phyloP scores from a whole-genome alignment of 2,888 invertebrate species.

The Carpatolechia fugitivella region DNA sequence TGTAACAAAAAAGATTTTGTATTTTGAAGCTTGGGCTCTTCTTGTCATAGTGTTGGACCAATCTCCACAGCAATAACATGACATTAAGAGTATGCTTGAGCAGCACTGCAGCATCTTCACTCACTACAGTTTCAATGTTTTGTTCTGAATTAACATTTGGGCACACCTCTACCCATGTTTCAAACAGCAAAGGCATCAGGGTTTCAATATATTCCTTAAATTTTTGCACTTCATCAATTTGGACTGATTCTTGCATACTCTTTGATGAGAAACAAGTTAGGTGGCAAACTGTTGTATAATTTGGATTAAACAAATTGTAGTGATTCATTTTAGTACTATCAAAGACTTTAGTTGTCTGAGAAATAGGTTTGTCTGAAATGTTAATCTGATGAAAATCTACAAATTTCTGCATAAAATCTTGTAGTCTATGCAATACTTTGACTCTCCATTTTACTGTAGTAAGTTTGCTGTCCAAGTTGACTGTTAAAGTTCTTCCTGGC shows the following conservation, averaged over 20 bases:
- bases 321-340: constrained; percentile 44
- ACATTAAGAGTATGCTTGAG: constrained; percentile 82
- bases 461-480: constrained; percentile 84
- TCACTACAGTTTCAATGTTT: constrained; percentile 72
- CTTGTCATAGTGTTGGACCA: constrained; percentile 50
- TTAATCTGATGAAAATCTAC: constrained; percentile 46
- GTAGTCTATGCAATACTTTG: constrained; percentile 85
- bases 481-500: constrained; percentile 83
- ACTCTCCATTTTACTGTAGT: constrained; percentile 89
- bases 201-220: constrained; percentile 82
- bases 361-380: constrained; percentile 26
- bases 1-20: constrained; percentile 70
- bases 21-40: constrained; percentile 60
- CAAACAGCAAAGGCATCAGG: constrained; percentile 87
- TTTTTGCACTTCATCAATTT: constrained; percentile 64
- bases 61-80: constrained; percentile 79
- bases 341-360: constrained; percentile 40
- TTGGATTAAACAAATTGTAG: constrained; percentile 54
- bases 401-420: constrained; percentile 68
- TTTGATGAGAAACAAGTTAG: constrained; percentile 66
- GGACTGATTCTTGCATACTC: constrained; percentile 44
- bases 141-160: constrained; percentile 66
- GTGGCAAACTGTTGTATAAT: constrained; percentile 52
- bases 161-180: constrained; percentile 90
- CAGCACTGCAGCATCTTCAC: constrained; percentile 81